Evolutionary conservation across 2,113 vertebrate species (phyloP).

Genomic region (Equus quagga): DNA sequence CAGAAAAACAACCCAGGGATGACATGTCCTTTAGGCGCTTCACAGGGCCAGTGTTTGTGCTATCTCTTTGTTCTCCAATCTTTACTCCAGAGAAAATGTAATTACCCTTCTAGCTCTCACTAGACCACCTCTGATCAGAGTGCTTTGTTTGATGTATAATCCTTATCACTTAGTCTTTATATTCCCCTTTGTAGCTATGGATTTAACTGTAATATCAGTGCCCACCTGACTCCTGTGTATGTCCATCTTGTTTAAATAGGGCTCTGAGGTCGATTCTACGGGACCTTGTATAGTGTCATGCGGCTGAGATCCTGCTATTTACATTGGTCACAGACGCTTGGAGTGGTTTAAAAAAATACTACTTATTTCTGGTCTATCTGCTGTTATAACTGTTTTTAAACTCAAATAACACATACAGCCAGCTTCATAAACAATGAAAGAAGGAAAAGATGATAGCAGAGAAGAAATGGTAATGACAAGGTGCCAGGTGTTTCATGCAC

Average conservation of each 20-base stretch:
- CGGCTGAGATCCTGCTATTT: neutral
- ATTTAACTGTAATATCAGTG: neutral
- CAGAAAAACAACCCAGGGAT: neutral
- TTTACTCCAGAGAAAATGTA: constrained; percentile 13
- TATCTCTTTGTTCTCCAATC: neutral
- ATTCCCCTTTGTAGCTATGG: neutral
- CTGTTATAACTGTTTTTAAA: neutral
- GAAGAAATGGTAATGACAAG: neutral
- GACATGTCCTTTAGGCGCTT: neutral
- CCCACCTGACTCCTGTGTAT: neutral
- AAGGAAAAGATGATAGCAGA: neutral
- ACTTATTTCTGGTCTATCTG: neutral
- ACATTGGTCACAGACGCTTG: neutral
- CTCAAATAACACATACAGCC: neutral
- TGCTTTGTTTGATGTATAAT: constrained; percentile 5
- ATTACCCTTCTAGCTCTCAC: neutral
- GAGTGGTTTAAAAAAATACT: neutral
- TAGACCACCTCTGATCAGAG: neutral
- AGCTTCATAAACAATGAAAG: constrained; percentile 22
- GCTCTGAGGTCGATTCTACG: neutral
- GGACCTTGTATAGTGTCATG: neutral
- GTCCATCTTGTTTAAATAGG: neutral
- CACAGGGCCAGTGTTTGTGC: neutral
- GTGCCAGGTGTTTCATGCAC: neutral
- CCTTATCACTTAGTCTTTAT: neutral